Conservation (phyloP, 2,797 vertebrate species). For the Chanos chanos region DNA sequence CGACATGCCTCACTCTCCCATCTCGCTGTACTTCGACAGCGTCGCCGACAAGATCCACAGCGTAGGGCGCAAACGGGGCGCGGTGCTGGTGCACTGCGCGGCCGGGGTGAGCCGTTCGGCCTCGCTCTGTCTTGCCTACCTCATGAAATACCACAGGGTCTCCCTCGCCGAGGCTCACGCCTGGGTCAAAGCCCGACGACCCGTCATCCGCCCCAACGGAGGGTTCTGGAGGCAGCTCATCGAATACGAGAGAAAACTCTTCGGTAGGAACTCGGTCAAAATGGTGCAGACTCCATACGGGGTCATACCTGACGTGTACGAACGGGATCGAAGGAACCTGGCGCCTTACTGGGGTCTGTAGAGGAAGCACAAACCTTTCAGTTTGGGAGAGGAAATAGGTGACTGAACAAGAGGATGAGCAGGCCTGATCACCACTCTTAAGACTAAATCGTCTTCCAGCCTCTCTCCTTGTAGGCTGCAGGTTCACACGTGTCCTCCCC, state of each 20-base stretch:
- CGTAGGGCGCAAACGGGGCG: constrained; percentile 88
- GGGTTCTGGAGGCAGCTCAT: constrained; percentile 98
- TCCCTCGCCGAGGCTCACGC: constrained; percentile 90
- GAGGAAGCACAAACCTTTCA: constrained; percentile 16
- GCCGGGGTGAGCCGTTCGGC: constrained; percentile 93
- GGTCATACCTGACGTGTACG: constrained; percentile 88
- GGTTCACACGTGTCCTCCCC: not conserved
- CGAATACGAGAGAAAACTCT: constrained; percentile 95
- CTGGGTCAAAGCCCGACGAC: constrained; percentile 93
- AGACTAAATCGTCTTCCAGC: constrained; percentile 8
- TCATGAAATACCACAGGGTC: constrained; percentile 95
- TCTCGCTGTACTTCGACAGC: constrained; percentile 94
- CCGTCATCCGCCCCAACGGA: constrained; percentile 90
- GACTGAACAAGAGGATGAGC: not conserved
- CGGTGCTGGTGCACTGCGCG: constrained; percentile 90
- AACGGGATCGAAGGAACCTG: constrained; percentile 88
- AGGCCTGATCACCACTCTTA: not conserved
- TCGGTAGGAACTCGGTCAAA: constrained; percentile 91
- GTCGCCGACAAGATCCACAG: constrained; percentile 96
- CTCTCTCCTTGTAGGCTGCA: not conserved
- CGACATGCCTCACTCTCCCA: constrained; percentile 92
- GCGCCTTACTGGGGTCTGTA: constrained; percentile 94
- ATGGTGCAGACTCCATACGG: constrained; percentile 97
- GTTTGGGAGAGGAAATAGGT: not conserved
- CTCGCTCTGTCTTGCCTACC: constrained; percentile 93